Evolutionary conservation across 2,113 vertebrate species (phyloP), one percentile per base, ranked within the genome.

Genomic region (Nibea coibor): DNA sequence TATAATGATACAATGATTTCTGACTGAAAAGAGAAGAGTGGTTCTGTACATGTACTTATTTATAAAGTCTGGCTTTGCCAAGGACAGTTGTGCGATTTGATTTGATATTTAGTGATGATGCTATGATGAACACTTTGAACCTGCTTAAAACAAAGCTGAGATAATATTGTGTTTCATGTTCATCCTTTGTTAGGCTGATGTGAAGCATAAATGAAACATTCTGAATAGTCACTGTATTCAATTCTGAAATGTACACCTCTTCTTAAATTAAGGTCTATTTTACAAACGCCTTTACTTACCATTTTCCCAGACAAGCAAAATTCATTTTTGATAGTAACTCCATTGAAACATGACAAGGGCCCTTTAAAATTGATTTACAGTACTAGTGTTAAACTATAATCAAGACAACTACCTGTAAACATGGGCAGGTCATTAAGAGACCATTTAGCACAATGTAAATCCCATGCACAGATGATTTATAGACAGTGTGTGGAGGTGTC

Each of bases 381-480:
- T 12, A 6, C 35, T n/a, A 31, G 22, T 11, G 2, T 64, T 59
- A 10, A 14, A 35, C 47, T 35, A 22, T 45, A 76, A 81, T 87
- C 43, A 79, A 42, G 51, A 75, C 43, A 69, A 45, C 51, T 48
- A 17, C 75, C 31, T 58, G 64, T 85, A 77, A 77, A 88, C 81
- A 86, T 20, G 42, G 70, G 26, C 65, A 56, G 31, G 54, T 84
- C 73, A 85, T 91, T 85, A 83, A 53, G 56, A 89, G 39, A 72
- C n/a, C 65, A 20, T 84, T 59, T 68, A 89, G 69, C 53, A 75
- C 76, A 83, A 78, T 86, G 87, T 85, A 56, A 70, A 75, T 81
- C 61, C 57, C 75, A 70, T 28, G 66, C 51, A 64, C 42, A 54
- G 48, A 31, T 90, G 84, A 92, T 92, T 92, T 85, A 92, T 80